phyloP scores from a whole-genome alignment of 1,140 invertebrate species.

The Drosophila sulfurigaster region DNA sequence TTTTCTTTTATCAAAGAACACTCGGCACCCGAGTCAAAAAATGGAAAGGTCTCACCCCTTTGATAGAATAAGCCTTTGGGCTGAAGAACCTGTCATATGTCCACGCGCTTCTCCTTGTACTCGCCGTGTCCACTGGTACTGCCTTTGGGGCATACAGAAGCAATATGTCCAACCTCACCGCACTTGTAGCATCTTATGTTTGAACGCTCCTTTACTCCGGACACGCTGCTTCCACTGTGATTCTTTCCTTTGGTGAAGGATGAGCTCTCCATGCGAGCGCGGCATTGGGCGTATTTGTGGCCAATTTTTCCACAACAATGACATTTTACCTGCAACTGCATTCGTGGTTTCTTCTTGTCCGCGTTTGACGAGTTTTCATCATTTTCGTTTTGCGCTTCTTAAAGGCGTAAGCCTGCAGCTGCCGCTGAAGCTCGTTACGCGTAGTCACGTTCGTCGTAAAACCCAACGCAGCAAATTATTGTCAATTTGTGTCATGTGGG shows the following conservation, averaged over 20 bases:
- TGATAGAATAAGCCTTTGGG: background rate
- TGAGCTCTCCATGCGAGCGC: background rate
- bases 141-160: constrained; percentile 25
- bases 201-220: constrained; percentile 14
- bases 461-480: constrained; percentile 28
- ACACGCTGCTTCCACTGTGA: background rate
- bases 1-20: background rate
- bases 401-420: constrained; percentile 19
- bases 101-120: constrained; percentile 12
- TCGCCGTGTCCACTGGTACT: background rate
- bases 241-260: constrained; percentile 1
- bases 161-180: constrained; percentile 26
- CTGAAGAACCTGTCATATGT: constrained; percentile 9
- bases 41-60: background rate
- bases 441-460: constrained; percentile 4
- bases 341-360: too few relatives aligned
- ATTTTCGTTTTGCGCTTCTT: constrained; percentile 3
- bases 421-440: constrained; percentile 28
- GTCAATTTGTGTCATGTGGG: background rate
- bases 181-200: constrained; percentile 32
- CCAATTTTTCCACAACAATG: constrained; percentile 22
- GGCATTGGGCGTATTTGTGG: constrained; percentile 7
- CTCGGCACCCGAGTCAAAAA: background rate
- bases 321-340: constrained; percentile 13
- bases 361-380: too few relatives aligned